Percentiles rank a stretch among this genome's conserved stretches.
Evolutionary conservation across 2,113 vertebrate genomes (phyloP).

Genomic region (Uropsilus gracilis): DNA sequence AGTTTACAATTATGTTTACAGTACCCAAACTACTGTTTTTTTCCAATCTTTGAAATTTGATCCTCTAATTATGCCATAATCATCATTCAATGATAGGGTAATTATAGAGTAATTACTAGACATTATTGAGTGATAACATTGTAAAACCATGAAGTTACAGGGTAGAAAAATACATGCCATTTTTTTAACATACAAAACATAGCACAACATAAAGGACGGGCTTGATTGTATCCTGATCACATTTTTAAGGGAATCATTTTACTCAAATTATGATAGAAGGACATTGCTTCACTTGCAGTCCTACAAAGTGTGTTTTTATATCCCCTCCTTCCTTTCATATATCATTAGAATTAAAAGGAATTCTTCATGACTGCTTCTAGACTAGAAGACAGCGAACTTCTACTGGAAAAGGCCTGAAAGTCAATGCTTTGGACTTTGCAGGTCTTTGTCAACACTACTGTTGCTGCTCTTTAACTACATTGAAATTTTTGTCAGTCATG

Average conservation of each 20-base stretch:
- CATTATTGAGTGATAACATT: conserved; percentile 75
- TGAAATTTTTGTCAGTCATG: fast-evolving
- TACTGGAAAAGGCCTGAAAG: neutral
- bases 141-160: conserved; percentile 69
- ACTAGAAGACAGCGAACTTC: neutral
- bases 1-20: conserved; percentile 30
- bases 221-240: neutral
- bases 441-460: neutral
- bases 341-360: fast-evolving
- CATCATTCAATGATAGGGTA: conserved; percentile 46
- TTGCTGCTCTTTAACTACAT: neutral
- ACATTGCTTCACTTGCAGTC: neutral
- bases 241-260: no score
- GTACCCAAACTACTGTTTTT: neutral
- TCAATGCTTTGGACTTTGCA: neutral
- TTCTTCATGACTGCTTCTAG: neutral
- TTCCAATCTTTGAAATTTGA: conserved; percentile 47
- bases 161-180: conserved; percentile 36
- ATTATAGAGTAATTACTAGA: conserved; percentile 67
- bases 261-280: neutral
- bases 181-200: conserved; percentile 15
- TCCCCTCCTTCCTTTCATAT: no score
- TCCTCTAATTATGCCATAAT: conserved; percentile 64
- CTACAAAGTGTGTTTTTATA: neutral
- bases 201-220: neutral